Percentiles rank a stretch among this genome's conserved stretches.
Conservation (phyloP, 37 sponge, comb jelly and placozoan species). For the Geodia barretti region DNA sequence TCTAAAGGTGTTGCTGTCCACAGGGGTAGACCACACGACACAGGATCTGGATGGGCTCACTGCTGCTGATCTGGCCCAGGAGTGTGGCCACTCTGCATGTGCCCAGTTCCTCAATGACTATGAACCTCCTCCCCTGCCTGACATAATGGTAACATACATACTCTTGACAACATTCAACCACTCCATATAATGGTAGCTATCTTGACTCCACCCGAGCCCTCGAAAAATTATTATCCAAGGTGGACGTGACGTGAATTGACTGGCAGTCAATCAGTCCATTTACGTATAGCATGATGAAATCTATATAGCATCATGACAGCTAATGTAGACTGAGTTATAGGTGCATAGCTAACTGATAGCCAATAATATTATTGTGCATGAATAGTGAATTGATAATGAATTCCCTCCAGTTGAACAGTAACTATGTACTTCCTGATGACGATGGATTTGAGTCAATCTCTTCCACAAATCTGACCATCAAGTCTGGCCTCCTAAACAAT, state of each 20-base stretch:
- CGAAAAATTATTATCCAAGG: too few relatives aligned
- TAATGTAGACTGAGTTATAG: too few relatives aligned
- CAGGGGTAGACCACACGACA: slow-evolving; percentile 52
- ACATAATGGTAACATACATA: neutral
- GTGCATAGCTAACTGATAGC: too few relatives aligned
- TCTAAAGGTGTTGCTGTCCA: slow-evolving; percentile 47
- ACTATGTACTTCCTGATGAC: neutral
- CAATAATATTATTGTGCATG: too few relatives aligned
- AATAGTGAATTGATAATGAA: too few relatives aligned
- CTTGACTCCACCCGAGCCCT: too few relatives aligned
- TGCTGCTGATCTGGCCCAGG: slow-evolving; percentile 65
- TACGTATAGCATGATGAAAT: too few relatives aligned
- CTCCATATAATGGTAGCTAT: too few relatives aligned
- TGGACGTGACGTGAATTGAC: too few relatives aligned
- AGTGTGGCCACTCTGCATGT: slow-evolving; percentile 56
- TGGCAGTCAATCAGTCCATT: too few relatives aligned
- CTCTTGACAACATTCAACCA: neutral
- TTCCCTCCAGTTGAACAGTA: neutral
- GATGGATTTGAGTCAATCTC: neutral
- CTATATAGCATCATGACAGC: too few relatives aligned
- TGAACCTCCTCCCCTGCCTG: neutral
- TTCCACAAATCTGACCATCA: neutral
- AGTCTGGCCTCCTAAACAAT: neutral
- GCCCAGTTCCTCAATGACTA: slow-evolving; percentile 27
- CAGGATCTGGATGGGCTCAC: slow-evolving; percentile 68